Percentiles rank a stretch among this genome's conserved stretches.
These are phyloP conservation scores for Vidua macroura DNA, from an alignment of 2,113 vertebrate species.

Conservation along the genomic window DNA sequence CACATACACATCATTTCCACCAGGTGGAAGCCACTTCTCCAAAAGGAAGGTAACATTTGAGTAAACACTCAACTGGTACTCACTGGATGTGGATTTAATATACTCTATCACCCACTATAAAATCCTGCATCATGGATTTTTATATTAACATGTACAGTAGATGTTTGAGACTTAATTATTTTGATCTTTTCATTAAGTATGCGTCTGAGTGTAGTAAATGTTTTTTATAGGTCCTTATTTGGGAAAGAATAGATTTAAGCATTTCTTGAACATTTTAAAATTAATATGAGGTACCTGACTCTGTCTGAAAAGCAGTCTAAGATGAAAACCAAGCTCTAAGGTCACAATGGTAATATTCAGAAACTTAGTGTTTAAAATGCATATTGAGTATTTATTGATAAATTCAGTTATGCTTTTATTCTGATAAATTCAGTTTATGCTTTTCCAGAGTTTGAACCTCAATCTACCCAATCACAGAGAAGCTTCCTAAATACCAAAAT, in stretches of 20 bases:
- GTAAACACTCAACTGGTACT: neutral
- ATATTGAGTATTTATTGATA: rapidly evolving
- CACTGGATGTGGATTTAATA: neutral
- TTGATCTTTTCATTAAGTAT: neutral
- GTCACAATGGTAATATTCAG: neutral
- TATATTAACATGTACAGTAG: neutral
- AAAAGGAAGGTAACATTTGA: neutral
- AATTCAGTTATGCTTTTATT: too few species aligned
- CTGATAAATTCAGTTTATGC: neutral
- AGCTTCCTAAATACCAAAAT: neutral
- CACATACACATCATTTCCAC: neutral
- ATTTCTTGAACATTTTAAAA: neutral
- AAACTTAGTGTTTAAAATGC: neutral
- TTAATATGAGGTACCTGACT: neutral
- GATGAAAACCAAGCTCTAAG: neutral
- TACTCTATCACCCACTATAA: neutral
- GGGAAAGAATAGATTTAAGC: neutral
- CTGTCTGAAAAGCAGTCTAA: neutral
- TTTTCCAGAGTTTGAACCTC: neutral
- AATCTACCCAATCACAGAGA: neutral
- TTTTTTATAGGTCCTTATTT: neutral
- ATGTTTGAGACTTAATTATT: neutral
- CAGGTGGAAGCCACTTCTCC: neutral
- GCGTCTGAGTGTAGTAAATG: neutral
- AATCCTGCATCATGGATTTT: neutral